Conservation (phyloP, 2,113 vertebrate species). For the Columba janthina region DNA sequence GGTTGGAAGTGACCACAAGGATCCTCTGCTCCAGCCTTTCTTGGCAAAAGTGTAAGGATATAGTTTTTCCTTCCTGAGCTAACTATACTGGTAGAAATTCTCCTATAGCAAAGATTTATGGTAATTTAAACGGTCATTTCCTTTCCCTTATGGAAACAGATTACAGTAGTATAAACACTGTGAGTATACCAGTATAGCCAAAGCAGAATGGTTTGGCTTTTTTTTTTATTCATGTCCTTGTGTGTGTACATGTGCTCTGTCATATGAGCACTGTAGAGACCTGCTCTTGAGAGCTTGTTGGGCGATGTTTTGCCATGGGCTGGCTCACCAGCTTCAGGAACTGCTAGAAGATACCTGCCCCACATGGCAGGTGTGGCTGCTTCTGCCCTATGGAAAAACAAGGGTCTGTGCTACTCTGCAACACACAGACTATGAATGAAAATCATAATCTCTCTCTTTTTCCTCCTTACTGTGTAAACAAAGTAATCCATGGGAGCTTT, state of each 20-base stretch:
- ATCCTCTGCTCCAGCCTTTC: too few relatives aligned
- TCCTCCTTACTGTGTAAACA: background rate
- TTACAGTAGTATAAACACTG: background rate
- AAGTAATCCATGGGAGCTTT: background rate
- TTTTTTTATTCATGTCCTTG: background rate
- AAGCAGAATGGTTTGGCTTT: background rate
- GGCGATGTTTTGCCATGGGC: background rate
- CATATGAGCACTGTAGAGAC: rapidly evolving
- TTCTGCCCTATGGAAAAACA: background rate
- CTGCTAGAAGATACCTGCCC: background rate
- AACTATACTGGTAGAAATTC: background rate
- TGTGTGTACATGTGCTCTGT: background rate
- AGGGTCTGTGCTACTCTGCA: background rate
- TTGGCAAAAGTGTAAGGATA: background rate
- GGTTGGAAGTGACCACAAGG: too few relatives aligned
- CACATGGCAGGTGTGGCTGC: background rate
- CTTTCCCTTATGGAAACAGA: background rate
- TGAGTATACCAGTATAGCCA: background rate
- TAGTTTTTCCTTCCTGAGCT: background rate
- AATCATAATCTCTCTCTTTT: background rate
- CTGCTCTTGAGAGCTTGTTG: background rate
- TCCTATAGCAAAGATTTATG: background rate
- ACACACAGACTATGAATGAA: background rate
- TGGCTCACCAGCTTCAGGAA: background rate
- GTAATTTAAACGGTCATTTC: background rate